phyloP scores from a whole-genome alignment of 2,113 vertebrate genomes.

The Ctenomys sociabilis region DNA sequence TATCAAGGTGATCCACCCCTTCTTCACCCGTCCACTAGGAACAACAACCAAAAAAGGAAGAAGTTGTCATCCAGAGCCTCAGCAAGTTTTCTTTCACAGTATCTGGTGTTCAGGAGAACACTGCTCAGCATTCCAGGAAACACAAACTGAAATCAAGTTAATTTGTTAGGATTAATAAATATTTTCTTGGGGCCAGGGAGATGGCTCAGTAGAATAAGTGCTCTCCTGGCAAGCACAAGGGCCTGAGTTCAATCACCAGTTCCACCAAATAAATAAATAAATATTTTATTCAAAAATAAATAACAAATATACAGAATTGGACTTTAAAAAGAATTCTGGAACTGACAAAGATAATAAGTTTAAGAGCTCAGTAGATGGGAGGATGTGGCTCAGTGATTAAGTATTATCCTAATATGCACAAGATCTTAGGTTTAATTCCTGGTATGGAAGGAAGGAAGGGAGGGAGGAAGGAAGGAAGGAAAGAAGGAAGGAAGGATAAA shows the following conservation, averaged over 20 bases:
- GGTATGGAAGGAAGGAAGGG: background rate
- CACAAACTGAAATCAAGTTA: background rate
- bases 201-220: too few species aligned
- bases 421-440: background rate
- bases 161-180: background rate
- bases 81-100: background rate
- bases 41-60: background rate
- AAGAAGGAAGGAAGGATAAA: background rate
- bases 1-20: background rate
- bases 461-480: background rate
- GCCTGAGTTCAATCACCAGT: too few species aligned
- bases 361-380: background rate
- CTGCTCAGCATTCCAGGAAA: background rate
- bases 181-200: too few species aligned
- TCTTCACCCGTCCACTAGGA: background rate
- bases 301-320: background rate
- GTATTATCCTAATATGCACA: background rate
- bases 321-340: constrained; percentile 5
- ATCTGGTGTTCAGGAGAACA: background rate
- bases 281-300: background rate
- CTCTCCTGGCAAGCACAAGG: too few species aligned
- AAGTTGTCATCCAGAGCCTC: background rate
- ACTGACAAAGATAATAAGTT: constrained; percentile 8
- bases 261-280: too few species aligned
- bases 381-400: background rate